Conservation (phyloP, 2,113 vertebrate species). For the Thamnaconus septentrionalis region DNA sequence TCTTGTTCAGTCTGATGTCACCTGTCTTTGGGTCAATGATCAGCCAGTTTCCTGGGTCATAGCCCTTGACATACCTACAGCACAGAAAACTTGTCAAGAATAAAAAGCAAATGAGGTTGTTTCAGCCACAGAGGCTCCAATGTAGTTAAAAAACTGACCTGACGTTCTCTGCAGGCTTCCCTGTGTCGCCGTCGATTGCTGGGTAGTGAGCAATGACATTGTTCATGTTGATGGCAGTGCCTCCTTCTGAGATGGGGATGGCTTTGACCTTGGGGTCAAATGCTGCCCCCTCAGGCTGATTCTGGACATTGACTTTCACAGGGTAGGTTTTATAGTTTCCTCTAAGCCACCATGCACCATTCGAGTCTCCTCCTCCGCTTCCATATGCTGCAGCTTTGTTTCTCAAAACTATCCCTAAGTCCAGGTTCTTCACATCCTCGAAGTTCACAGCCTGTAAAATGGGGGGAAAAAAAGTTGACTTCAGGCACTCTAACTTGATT, state of each 20-base stretch:
- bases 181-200: constrained; percentile 85
- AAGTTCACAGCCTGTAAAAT: constrained; percentile 83
- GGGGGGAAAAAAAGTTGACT: background rate
- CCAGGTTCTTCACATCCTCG: constrained; percentile 77
- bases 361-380: constrained; percentile 40
- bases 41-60: constrained; percentile 84
- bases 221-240: constrained; percentile 35
- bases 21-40: constrained; percentile 81
- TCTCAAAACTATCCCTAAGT: constrained; percentile 77
- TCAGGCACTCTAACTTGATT: background rate
- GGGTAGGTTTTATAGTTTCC: constrained; percentile 60
- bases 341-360: background rate
- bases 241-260: constrained; percentile 72
- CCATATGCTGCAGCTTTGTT: constrained; percentile 64
- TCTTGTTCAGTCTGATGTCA: constrained; percentile 83
- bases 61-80: constrained; percentile 83
- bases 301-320: constrained; percentile 79
- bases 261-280: constrained; percentile 79
- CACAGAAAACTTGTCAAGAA: background rate
- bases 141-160: constrained; percentile 69
- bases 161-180: constrained; percentile 80
- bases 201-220: constrained; percentile 73
- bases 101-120: background rate
- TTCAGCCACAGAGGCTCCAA: background rate
- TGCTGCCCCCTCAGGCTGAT: constrained; percentile 80